Conservation (phyloP, 2,888 invertebrate species). For the Petrophora chlorosata region DNA sequence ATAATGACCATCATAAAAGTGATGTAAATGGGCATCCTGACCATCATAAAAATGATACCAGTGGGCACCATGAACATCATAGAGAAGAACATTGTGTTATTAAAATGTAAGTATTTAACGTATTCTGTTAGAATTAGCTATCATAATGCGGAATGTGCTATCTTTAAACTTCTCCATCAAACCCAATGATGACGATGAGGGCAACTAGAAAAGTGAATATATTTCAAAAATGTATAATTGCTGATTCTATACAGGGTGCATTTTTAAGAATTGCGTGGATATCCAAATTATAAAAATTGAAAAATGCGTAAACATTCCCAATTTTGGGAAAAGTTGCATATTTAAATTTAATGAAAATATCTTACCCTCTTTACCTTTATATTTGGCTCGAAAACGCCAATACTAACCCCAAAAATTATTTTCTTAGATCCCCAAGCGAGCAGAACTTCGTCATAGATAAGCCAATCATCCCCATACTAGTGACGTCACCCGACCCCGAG, state of each 20-base stretch:
- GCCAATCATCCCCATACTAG: constrained; percentile 71
- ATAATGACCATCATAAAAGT: constrained; percentile 50
- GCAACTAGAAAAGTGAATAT: too few species aligned
- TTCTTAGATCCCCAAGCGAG: constrained; percentile 71
- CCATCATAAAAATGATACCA: constrained; percentile 40
- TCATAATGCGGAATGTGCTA: too few species aligned
- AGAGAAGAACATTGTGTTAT: constrained; percentile 48
- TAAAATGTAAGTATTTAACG: constrained; percentile 60
- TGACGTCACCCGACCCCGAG: constrained; percentile 68
- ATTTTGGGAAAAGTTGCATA: too few species aligned
- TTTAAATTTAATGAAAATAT: too few species aligned
- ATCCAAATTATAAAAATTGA: too few species aligned
- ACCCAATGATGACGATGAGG: too few species aligned
- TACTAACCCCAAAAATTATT: constrained; percentile 15
- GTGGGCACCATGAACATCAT: constrained; percentile 51
- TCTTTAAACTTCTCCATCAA: too few species aligned
- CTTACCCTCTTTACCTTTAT: too few species aligned
- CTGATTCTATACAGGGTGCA: too few species aligned
- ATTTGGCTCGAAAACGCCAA: background rate
- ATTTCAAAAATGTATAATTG: too few species aligned
- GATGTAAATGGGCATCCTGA: constrained; percentile 66
- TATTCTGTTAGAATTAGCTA: background rate
- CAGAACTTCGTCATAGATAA: constrained; percentile 51
- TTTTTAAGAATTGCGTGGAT: too few species aligned
- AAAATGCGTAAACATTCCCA: too few species aligned